Evolutionary conservation across 2,888 invertebrate species (phyloP), one percentile per base, ranked within the genome.

Genomic region (Portevinia maculata): DNA sequence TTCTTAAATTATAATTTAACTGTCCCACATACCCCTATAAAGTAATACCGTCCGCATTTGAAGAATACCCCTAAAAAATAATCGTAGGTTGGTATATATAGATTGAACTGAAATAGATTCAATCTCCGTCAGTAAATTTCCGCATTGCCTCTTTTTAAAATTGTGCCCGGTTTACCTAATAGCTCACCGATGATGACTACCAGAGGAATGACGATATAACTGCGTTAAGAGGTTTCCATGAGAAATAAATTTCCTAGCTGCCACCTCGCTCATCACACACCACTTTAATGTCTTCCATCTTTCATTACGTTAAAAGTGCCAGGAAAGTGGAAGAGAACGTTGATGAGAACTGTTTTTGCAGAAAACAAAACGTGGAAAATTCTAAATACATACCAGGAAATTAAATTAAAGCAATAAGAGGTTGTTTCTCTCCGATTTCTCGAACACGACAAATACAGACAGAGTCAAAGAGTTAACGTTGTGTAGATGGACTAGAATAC

Each of bases 361-460:
- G 13, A 13, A 39, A 60, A 60, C 50, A 60, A 44, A 55, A 13
- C 52, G 28, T 39, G 28, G 39, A 41, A 41, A 60, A 48, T 46
- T 69, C 37, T 69, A 53, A 69, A 69, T 57, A 41, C 59, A 69
- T 57, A 41, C 59, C 39, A 52, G 70, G 59, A 71, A 71, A 71
- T 71, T 71, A 41, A 71, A 44, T 71, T 71, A 19, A 32, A 60
- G 50, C 19, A 60, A 15, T 30, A 60, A 41, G 9, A 19, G 30
- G 39, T 39, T 39, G 59, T 34, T 39, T 50, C 30, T 24, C 15
- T 28, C 13, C 19, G 48, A n/a, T 24, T 19, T 4, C 9, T 28
- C 13, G 9, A 41, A 19, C 9, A 48, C 11, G 5, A 6, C 39
- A 30, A 59, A n/a, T 8, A 7, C 7, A 11, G 50, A 39, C 15